Evolutionary conservation across 2,888 invertebrate genomes (phyloP).

Genomic region (Sminthurinus aureus): DNA sequence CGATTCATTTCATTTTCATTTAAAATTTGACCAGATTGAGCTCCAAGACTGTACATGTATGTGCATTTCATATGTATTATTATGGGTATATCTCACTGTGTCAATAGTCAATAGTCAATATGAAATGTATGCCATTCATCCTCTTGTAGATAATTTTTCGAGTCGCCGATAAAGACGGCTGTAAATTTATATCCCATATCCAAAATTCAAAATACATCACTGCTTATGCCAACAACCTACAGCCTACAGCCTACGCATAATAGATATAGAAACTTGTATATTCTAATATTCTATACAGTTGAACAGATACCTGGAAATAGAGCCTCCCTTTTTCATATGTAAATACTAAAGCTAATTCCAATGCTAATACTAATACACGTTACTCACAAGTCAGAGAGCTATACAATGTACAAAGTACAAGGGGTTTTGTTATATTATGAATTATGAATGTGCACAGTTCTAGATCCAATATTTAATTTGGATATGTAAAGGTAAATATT

Average conservation of each 20-base stretch:
- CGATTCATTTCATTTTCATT: neutral
- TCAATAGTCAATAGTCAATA: neutral
- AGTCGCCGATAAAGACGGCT: neutral
- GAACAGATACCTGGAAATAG: slow-evolving; percentile 29
- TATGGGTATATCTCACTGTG: neutral
- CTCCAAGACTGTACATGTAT: too few relatives aligned
- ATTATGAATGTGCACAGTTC: neutral
- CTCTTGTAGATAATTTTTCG: neutral
- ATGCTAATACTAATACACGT: too few relatives aligned
- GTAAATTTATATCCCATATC: neutral
- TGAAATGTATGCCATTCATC: neutral
- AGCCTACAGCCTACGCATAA: neutral
- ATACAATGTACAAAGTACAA: neutral
- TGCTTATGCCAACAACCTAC: too few relatives aligned
- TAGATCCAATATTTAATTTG: neutral
- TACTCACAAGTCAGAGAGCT: neutral
- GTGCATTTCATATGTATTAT: neutral
- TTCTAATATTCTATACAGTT: too few relatives aligned
- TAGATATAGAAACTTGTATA: slow-evolving; percentile 6
- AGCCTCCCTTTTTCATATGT: slow-evolving; percentile 28
- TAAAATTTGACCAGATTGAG: neutral
- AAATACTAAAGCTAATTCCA: slow-evolving; percentile 2
- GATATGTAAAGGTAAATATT: neutral
- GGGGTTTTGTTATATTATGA: neutral
- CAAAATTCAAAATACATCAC: neutral